Evolutionary conservation across 53 echinoderm and acorn worm species (phyloP).

Genomic region (Stichopus horrens): DNA sequence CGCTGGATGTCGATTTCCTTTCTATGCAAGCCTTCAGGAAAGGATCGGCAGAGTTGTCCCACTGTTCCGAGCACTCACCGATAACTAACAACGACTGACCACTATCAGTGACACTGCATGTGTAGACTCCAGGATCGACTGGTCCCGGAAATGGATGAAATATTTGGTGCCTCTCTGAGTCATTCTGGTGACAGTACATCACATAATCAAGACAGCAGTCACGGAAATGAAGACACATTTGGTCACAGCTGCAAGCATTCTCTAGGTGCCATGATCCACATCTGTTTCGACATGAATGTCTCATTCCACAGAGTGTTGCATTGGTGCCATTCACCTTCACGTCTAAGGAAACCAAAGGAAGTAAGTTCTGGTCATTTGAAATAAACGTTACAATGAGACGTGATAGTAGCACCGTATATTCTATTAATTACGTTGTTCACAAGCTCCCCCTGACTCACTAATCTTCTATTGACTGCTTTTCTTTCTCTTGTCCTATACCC

Average conservation of each 20-base stretch:
- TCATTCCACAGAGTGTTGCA: slow-evolving; percentile 6
- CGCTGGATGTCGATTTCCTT: neutral
- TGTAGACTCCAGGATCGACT: neutral
- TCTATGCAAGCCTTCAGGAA: neutral
- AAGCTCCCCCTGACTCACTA: no score
- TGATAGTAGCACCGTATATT: neutral
- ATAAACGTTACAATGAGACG: no score
- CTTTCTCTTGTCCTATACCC: no score
- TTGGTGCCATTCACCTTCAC: neutral
- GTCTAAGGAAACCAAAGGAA: neutral
- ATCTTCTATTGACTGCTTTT: no score
- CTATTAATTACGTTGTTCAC: no score
- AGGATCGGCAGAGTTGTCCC: neutral
- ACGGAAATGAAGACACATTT: neutral
- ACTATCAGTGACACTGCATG: neutral
- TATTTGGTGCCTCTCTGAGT: neutral
- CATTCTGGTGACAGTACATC: neutral
- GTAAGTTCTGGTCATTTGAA: neutral
- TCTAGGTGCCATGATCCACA: slow-evolving; percentile 1
- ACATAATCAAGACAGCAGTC: slow-evolving; percentile 8
- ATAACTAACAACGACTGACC: neutral
- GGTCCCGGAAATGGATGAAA: neutral
- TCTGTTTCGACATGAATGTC: neutral
- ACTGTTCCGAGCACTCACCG: neutral
- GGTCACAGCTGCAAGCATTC: neutral